Evolutionary conservation across 1,140 invertebrate species (phyloP).

Genomic region (Achatina immaculata): DNA sequence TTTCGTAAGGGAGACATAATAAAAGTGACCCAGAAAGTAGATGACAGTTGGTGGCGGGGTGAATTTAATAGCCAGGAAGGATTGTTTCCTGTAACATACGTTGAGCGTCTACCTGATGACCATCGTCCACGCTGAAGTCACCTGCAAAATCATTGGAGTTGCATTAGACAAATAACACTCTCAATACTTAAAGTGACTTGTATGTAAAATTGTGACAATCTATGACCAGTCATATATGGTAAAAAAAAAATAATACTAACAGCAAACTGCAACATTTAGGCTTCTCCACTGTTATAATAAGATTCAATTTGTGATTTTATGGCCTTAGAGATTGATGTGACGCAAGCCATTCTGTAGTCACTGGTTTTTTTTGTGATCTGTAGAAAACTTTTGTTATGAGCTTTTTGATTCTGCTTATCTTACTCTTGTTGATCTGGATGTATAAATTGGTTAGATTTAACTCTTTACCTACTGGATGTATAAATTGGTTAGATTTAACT

Average conservation of each 20-base stretch:
- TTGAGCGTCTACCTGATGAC: conserved; percentile 71
- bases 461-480: no score
- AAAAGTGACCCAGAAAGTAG: conserved; percentile 92
- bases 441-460: no score
- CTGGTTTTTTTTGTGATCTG: background rate
- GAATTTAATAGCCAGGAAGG: conserved; percentile 87
- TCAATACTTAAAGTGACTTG: background rate
- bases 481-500: no score
- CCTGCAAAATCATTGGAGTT: no score
- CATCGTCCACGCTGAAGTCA: background rate
- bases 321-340: no score
- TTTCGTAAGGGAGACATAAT: conserved; percentile 97
- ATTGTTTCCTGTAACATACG: conserved; percentile 96
- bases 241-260: no score
- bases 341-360: background rate
- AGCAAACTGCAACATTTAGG: no score
- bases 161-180: background rate
- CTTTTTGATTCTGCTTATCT: background rate
- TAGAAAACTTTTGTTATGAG: background rate
- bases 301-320: no score
- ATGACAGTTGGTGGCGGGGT: conserved; percentile 98
- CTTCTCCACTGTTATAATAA: no score
- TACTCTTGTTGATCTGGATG: background rate
- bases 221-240: no score
- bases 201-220: background rate